These are phyloP conservation scores for Gila robusta DNA, from an alignment of 2,797 vertebrate genomes.

Conservation along the genomic window DNA sequence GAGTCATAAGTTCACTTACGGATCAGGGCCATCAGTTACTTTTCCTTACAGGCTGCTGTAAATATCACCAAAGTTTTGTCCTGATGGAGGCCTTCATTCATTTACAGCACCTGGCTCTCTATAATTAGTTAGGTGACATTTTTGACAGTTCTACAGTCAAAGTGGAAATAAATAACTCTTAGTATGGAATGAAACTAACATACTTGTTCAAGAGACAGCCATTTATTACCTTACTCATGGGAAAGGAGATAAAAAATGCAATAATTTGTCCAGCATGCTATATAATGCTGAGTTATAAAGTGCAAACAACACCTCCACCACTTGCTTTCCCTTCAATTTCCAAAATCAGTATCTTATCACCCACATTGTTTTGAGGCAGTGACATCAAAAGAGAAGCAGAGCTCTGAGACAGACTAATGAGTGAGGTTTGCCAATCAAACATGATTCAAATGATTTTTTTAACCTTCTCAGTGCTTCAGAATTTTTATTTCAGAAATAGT, in stretches of 20 bases:
- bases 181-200: slow-evolving; percentile 30
- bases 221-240: slow-evolving; percentile 24
- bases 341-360: slow-evolving; percentile 71
- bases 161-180: slow-evolving; percentile 42
- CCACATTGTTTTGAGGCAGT: slow-evolving; percentile 45
- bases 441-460: not conserved
- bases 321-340: slow-evolving; percentile 53
- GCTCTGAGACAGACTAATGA: slow-evolving; percentile 20
- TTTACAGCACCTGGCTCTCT: slow-evolving; percentile 12
- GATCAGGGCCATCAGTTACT: not conserved
- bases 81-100: slow-evolving; percentile 3
- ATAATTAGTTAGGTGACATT: slow-evolving; percentile 32
- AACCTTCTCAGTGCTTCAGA: too few species aligned
- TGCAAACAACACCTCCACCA: slow-evolving; percentile 48
- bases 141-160: slow-evolving; percentile 16
- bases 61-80: slow-evolving; percentile 26
- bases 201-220: not conserved
- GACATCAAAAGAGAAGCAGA: slow-evolving; percentile 10
- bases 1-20: not conserved
- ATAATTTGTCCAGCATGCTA: slow-evolving; percentile 40
- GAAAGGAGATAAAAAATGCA: slow-evolving; percentile 31
- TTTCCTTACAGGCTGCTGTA: slow-evolving; percentile 1
- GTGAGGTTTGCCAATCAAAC: slow-evolving; percentile 1
- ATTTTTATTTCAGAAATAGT: too few species aligned
- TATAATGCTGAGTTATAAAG: slow-evolving; percentile 49